Evolutionary conservation across 2,888 invertebrate genomes (phyloP).

Genomic region (Ypsolopha sequella): DNA sequence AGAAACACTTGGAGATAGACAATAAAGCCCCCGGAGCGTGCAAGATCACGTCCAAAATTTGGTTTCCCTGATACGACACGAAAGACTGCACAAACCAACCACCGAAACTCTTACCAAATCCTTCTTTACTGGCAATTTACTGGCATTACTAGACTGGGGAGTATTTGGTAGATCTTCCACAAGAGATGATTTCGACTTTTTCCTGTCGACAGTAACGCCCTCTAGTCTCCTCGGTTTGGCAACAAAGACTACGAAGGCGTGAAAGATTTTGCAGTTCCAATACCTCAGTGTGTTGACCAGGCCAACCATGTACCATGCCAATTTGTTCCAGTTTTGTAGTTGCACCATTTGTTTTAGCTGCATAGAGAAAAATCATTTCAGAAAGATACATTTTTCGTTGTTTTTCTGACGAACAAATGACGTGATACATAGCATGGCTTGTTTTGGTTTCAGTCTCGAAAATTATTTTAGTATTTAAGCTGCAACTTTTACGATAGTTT

Average conservation of each 20-base stretch:
- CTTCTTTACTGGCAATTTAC: neutral
- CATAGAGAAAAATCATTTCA: too few species aligned
- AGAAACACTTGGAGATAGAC: neutral
- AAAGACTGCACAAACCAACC: neutral
- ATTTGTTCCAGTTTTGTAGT: conserved; percentile 21
- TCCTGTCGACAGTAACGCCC: conserved; percentile 1
- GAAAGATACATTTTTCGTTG: neutral
- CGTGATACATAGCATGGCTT: neutral
- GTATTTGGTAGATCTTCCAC: too few species aligned
- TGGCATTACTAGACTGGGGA: neutral
- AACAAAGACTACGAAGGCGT: conserved; percentile 22
- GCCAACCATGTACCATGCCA: conserved; percentile 25
- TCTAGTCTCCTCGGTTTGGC: conserved; percentile 20
- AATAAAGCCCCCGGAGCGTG: neutral
- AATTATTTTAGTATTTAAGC: conserved; percentile 3
- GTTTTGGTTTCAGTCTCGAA: neutral
- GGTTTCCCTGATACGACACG: neutral
- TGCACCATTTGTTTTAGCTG: too few species aligned
- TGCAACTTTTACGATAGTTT: too few species aligned
- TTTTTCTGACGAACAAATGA: neutral
- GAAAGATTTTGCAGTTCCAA: conserved; percentile 29
- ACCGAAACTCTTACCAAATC: neutral
- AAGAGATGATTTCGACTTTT: neutral
- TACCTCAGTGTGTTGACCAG: conserved; percentile 18
- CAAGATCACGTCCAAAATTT: neutral